Evolutionary conservation across 2,113 vertebrate genomes (phyloP).

Genomic region (Morone saxatilis): DNA sequence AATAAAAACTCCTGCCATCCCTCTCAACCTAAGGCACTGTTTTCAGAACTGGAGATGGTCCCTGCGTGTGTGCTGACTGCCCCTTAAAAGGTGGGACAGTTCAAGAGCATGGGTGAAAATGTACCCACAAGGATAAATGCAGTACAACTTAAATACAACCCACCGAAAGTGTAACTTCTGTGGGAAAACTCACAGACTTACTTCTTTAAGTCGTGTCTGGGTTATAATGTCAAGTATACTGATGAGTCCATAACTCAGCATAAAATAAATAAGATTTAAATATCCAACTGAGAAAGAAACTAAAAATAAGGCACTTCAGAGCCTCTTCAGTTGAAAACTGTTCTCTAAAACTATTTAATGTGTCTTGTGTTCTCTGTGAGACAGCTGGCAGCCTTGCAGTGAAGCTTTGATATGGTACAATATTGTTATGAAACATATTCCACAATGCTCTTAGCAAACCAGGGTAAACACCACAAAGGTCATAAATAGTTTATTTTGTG

Average conservation of each 20-base stretch:
- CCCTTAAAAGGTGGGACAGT: neutral
- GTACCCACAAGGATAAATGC: neutral
- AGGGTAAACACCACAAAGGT: conserved; percentile 50
- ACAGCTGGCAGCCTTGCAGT: conserved; percentile 25
- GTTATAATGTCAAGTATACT: neutral
- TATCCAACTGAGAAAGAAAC: neutral
- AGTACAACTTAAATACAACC: neutral
- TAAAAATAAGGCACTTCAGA: neutral
- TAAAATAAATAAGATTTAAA: neutral
- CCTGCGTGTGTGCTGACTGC: neutral
- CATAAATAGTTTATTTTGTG: conserved; percentile 39
- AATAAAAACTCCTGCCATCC: neutral
- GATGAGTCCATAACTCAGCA: neutral
- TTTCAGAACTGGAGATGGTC: neutral
- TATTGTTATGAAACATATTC: conserved; percentile 68
- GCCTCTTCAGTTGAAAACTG: neutral
- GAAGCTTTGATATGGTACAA: conserved; percentile 18
- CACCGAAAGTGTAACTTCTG: neutral
- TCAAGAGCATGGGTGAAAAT: neutral
- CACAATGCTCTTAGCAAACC: conserved; percentile 26
- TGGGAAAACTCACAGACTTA: no score
- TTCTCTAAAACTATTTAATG: conserved; percentile 16
- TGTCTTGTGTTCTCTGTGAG: conserved; percentile 5
- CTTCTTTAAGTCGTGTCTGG: neutral
- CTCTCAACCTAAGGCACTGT: neutral